These are phyloP conservation scores for Chalcis sispes DNA, from an alignment of 2,888 invertebrate genomes.

Conservation along the genomic window DNA sequence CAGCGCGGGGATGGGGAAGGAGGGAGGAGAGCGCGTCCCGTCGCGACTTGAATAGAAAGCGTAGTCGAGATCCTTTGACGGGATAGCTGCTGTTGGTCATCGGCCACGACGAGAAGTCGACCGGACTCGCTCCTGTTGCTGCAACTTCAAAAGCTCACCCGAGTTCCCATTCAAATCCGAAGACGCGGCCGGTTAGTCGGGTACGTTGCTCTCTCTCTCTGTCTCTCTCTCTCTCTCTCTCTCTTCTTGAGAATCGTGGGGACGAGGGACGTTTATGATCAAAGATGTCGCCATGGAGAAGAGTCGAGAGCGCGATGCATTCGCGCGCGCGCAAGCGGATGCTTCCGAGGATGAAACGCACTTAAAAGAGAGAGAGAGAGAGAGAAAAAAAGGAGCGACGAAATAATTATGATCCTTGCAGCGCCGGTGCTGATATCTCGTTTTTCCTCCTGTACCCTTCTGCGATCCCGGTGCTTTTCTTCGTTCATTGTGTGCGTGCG, in stretches of 20 bases:
- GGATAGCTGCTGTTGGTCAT: constrained; percentile 58
- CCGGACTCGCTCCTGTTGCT: constrained; percentile 50
- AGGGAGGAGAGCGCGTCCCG: not conserved
- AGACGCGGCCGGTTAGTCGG: constrained; percentile 60
- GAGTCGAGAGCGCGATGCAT: constrained; percentile 42
- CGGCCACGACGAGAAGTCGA: constrained; percentile 58
- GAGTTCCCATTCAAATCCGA: constrained; percentile 70
- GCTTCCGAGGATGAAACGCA: not conserved
- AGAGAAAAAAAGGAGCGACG: constrained; percentile 61
- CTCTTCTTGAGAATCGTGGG: too few relatives aligned
- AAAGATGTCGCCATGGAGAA: constrained; percentile 66
- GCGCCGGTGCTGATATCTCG: not conserved
- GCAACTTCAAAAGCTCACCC: constrained; percentile 69
- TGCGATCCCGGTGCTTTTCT: too few relatives aligned
- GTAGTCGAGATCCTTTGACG: constrained; percentile 53
- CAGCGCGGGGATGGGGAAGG: not conserved
- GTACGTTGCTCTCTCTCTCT: constrained; percentile 52
- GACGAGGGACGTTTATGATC: constrained; percentile 70
- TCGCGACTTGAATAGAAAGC: constrained; percentile 34
- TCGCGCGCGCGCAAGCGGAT: too few relatives aligned
- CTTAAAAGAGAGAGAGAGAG: constrained; percentile 16
- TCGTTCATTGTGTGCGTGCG: too few relatives aligned
- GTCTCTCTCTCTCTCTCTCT: too few relatives aligned
- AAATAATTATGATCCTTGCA: constrained; percentile 57
- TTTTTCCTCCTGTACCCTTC: not conserved